These are phyloP conservation scores for Drosophila barbarae DNA, from an alignment of 2,888 invertebrate species.

Conservation along the genomic window DNA sequence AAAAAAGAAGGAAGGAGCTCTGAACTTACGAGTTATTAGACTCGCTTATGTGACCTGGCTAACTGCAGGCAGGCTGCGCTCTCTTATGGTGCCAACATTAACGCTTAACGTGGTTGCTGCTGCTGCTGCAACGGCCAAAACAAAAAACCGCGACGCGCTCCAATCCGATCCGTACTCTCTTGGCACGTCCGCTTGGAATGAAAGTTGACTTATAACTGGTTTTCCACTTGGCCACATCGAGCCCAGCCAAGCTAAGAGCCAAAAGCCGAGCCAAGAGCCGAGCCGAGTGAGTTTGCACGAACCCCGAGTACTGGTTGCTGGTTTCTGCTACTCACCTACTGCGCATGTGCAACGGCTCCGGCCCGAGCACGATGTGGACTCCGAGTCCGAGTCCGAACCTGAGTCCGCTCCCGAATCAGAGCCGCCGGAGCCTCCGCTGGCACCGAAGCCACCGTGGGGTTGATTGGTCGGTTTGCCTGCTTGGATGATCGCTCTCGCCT, in stretches of 20 bases:
- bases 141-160: conserved; percentile 50
- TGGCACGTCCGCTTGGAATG: conserved; percentile 77
- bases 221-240: conserved; percentile 53
- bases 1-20: conserved; percentile 22
- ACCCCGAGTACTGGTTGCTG: background rate
- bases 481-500: conserved; percentile 31
- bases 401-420: conserved; percentile 8
- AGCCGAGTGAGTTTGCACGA: conserved; percentile 2
- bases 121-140: conserved; percentile 28
- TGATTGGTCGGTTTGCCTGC: conserved; percentile 50
- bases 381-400: conserved; percentile 9
- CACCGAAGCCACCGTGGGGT: conserved; percentile 48
- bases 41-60: conserved; percentile 31
- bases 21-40: conserved; percentile 41
- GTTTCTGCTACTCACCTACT: conserved; percentile 14
- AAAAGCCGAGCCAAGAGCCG: background rate
- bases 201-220: conserved; percentile 80
- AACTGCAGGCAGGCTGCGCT: conserved; percentile 7
- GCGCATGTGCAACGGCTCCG: conserved; percentile 49
- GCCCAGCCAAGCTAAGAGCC: conserved; percentile 2
- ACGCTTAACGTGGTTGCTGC: conserved; percentile 13
- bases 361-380: conserved; percentile 12
- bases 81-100: conserved; percentile 20
- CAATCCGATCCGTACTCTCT: conserved; percentile 56
- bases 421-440: background rate